Percentiles rank a stretch among this genome's conserved stretches.
phyloP scores from a whole-genome alignment of 2,888 invertebrate genomes.

The Eupithecia insigniata region DNA sequence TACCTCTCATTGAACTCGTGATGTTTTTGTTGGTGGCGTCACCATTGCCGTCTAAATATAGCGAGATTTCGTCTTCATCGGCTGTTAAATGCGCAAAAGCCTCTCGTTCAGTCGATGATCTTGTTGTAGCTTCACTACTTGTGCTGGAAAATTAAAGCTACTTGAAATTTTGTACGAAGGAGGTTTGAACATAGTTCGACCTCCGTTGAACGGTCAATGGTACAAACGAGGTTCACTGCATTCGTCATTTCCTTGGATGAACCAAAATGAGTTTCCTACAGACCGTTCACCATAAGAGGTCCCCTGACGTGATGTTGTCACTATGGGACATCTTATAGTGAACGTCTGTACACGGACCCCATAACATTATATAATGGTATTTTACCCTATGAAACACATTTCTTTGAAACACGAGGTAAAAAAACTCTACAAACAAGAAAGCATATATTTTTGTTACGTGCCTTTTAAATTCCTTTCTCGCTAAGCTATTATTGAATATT shows the following conservation, averaged over 20 bases:
- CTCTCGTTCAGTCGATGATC: conserved; percentile 80
- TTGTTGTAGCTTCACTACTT: conserved; percentile 78
- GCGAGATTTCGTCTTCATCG: conserved; percentile 92
- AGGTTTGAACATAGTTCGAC: not conserved
- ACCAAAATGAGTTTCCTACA: not conserved
- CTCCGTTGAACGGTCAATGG: not conserved
- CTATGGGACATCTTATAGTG: no score
- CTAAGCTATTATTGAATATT: not conserved
- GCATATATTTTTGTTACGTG: no score
- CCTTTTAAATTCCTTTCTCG: not conserved
- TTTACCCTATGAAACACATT: not conserved
- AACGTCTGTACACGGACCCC: no score
- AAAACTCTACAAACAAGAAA: not conserved
- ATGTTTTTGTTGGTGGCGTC: conserved; percentile 59
- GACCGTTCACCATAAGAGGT: no score
- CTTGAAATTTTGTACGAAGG: not conserved
- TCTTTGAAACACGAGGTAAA: not conserved
- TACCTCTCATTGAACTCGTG: conserved; percentile 68
- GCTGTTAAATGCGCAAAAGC: conserved; percentile 87
- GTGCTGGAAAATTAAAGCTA: conserved; percentile 66
- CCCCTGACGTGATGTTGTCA: no score
- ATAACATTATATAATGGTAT: no score
- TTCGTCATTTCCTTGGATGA: not conserved
- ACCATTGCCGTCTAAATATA: conserved; percentile 88
- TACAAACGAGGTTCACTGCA: not conserved